Evolutionary conservation across 1,140 invertebrate genomes (phyloP).

Genomic region (Apis cerana): DNA sequence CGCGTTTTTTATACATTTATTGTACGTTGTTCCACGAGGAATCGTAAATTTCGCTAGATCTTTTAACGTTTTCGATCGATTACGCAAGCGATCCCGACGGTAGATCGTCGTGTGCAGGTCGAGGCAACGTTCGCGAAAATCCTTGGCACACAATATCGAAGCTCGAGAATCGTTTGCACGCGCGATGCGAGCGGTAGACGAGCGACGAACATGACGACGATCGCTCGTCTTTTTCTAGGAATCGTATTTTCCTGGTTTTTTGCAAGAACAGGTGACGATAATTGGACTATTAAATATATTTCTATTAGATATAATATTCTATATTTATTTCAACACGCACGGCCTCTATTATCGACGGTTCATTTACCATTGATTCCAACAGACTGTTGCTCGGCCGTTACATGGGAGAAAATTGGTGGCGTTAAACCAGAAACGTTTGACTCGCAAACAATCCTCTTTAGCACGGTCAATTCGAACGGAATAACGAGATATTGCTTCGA

Average conservation of each 20-base stretch:
- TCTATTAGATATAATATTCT: no score
- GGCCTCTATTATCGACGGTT: no score
- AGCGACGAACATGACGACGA: slow-evolving; percentile 19
- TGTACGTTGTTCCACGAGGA: no score
- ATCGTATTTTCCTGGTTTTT: slow-evolving; percentile 33
- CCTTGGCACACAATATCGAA: slow-evolving; percentile 34
- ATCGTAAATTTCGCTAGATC: no score
- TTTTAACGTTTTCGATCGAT: background rate
- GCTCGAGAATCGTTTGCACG: slow-evolving; percentile 1
- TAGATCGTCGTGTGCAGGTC: background rate
- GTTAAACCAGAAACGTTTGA: slow-evolving; percentile 69
- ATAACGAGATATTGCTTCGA: slow-evolving; percentile 72
- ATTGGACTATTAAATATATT: no score
- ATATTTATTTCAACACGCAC: no score
- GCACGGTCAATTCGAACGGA: slow-evolving; percentile 68
- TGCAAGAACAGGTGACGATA: slow-evolving; percentile 10
- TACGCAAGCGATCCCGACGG: background rate
- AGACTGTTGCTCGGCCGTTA: slow-evolving; percentile 54
- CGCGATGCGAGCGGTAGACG: background rate
- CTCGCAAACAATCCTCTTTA: slow-evolving; percentile 61
- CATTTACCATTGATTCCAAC: slow-evolving; percentile 46
- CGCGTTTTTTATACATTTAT: background rate
- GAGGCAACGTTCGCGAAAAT: slow-evolving; percentile 28
- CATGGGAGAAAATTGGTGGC: slow-evolving; percentile 74
- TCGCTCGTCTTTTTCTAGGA: background rate